Percentiles rank a stretch among this genome's conserved stretches.
Evolutionary conservation across 1,140 invertebrate species (phyloP).

Genomic region (Geopemphigus sp.): DNA sequence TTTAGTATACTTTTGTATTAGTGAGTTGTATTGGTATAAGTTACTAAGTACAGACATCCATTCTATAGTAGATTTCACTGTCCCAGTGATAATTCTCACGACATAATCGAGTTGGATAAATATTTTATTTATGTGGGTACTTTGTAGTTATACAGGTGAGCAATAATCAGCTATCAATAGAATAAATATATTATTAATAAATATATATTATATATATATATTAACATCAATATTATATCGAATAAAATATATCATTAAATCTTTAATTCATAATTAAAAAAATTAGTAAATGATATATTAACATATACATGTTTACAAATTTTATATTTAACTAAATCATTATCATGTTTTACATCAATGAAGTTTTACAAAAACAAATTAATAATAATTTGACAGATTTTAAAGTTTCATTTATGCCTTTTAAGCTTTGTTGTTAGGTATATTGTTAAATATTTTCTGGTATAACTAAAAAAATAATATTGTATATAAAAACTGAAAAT

Average conservation of each 20-base stretch:
- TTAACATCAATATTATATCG: too few relatives aligned
- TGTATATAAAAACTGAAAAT: too few relatives aligned
- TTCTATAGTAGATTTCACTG: constrained; percentile 19
- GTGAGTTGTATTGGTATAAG: not conserved
- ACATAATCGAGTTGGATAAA: too few relatives aligned
- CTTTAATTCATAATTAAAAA: too few relatives aligned
- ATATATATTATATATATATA: too few relatives aligned
- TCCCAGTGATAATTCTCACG: constrained; percentile 1
- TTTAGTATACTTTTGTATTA: constrained; percentile 6
- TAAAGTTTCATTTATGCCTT: not conserved
- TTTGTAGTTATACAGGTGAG: too few relatives aligned
- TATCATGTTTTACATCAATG: not conserved
- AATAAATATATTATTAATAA: too few relatives aligned
- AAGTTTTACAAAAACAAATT: not conserved
- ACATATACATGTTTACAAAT: not conserved
- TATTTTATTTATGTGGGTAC: too few relatives aligned
- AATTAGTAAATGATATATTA: too few relatives aligned
- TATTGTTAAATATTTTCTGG: not conserved
- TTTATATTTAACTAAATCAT: not conserved
- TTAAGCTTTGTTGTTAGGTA: not conserved
- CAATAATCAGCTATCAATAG: too few relatives aligned
- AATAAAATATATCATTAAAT: not conserved
- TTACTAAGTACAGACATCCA: not conserved
- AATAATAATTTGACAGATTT: not conserved
- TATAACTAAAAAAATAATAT: not conserved